Evolutionary conservation across 2,888 invertebrate genomes (phyloP).

Genomic region (Cynaeus angustus): DNA sequence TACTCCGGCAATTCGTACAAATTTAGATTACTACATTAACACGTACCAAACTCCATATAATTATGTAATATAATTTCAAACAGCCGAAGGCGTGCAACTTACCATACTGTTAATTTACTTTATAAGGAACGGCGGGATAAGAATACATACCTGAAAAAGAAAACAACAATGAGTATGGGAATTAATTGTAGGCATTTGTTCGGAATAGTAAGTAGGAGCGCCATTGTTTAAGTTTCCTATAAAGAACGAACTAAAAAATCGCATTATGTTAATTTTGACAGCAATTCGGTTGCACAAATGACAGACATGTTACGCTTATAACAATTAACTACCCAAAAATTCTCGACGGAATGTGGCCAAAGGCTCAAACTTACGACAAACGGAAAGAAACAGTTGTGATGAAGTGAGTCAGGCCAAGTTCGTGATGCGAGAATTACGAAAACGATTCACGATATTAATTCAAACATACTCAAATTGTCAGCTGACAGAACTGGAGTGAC

Average conservation of each 20-base stretch:
- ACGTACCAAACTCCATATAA: conserved; percentile 35
- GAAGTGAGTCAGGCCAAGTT: conserved; percentile 49
- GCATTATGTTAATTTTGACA: conserved; percentile 47
- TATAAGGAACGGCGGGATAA: conserved; percentile 34
- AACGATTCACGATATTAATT: conserved; percentile 49
- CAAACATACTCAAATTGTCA: conserved; percentile 47
- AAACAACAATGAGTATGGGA: conserved; percentile 36
- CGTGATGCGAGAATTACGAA: conserved; percentile 49
- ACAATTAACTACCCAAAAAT: conserved; percentile 47
- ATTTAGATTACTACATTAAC: conserved; percentile 37
- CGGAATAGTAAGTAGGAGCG: conserved; percentile 35
- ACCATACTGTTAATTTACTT: conserved; percentile 44
- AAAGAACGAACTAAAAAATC: conserved; percentile 26
- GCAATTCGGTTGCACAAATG: conserved; percentile 41
- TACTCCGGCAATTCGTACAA: not conserved
- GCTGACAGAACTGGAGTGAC: conserved; percentile 43
- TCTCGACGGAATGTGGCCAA: conserved; percentile 43
- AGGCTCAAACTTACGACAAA: conserved; percentile 49
- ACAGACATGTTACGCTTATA: conserved; percentile 48
- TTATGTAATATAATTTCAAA: conserved; percentile 44
- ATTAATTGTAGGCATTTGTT: conserved; percentile 40
- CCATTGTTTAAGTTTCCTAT: conserved; percentile 38
- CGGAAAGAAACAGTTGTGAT: conserved; percentile 47
- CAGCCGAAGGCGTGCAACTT: conserved; percentile 41
- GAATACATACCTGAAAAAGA: conserved; percentile 45